Evolutionary conservation across 2,113 vertebrate species (phyloP), one percentile per base, ranked within the genome.

Genomic region (Galemys pyrenaicus): DNA sequence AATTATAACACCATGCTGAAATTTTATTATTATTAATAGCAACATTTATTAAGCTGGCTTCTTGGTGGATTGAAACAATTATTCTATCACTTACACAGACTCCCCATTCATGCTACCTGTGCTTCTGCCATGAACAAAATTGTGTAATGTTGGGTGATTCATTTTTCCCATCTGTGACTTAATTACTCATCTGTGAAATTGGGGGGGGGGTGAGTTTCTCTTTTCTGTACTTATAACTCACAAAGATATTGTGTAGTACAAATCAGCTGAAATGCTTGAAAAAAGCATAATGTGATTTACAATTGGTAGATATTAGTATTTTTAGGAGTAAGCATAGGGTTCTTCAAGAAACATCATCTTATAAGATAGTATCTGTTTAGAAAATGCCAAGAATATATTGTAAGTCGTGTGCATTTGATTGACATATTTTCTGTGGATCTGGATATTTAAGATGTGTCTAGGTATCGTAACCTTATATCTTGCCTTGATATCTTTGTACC

Each of bases 321-420:
- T 6, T 58, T 54, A 67, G 15, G 17, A 82, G 51, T 30, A 80
- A 1, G 9, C 37, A 62, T 78, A 35, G 26, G 54, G 22, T 44
- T 84, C 5, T 94, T 87, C 15, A 39, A 41, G 26, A 39, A 74
- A 16, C 41, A 12, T 71, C 17, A 41, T 71, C 9, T 82, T 54
- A 64, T 19, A 65, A 89, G 22, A 3, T 51, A 41, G 22, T 70
- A 39, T 70, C 60, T 12, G 37, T 94, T 94, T 51, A 54, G 35
- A 65, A 11, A 0, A 0, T 46, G 5, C 10, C 9, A 85, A 49
- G 20, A 85, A 74, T 82, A 39, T 82, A 24, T 9, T 89, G 32
- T 78, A 71, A 3, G 37, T 92, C 82, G 77, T 92, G 3, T 32
- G 10, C 24, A 79, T 97, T 90, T 92, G n/a, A 32, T 32, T 68